A percentile compares a stretch with the other conserved stretches of the same genome.
Conservation (phyloP, 2,113 vertebrate genomes). For the Australoheros scitulus region DNA sequence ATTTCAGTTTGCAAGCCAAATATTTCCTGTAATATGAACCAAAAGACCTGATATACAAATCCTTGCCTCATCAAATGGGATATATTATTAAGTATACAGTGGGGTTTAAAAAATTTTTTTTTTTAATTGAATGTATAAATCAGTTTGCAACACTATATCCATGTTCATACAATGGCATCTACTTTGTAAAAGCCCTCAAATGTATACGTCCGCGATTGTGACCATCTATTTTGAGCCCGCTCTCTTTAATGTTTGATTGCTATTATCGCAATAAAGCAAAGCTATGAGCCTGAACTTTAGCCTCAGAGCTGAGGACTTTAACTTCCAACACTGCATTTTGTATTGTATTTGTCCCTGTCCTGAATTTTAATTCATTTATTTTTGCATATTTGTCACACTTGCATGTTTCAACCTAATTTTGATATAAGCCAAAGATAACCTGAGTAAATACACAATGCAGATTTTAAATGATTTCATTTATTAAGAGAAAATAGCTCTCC, state of each 20-base stretch:
- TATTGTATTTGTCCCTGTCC: neutral
- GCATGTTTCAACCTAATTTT: neutral
- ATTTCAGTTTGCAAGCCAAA: conserved; percentile 59
- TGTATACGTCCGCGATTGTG: neutral
- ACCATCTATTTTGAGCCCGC: neutral
- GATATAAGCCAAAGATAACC: neutral
- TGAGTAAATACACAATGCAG: neutral
- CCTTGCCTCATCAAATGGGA: neutral
- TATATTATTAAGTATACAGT: too few relatives aligned
- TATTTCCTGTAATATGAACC: neutral
- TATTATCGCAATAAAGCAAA: neutral
- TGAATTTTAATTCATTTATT: neutral
- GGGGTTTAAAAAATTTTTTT: neutral
- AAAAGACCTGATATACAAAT: neutral
- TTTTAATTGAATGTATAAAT: neutral
- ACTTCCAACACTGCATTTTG: neutral
- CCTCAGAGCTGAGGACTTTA: neutral
- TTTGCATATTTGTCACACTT: neutral
- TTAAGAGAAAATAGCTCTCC: too few relatives aligned
- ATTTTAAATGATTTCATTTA: too few relatives aligned
- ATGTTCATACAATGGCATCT: neutral
- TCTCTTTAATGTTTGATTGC: neutral
- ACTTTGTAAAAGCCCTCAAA: neutral
- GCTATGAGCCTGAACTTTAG: conserved; percentile 13
- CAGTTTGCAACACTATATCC: neutral